Percentiles rank a stretch among this genome's conserved stretches.
phyloP scores from a whole-genome alignment of 2,113 vertebrate species.

The Gavialis gangeticus region DNA sequence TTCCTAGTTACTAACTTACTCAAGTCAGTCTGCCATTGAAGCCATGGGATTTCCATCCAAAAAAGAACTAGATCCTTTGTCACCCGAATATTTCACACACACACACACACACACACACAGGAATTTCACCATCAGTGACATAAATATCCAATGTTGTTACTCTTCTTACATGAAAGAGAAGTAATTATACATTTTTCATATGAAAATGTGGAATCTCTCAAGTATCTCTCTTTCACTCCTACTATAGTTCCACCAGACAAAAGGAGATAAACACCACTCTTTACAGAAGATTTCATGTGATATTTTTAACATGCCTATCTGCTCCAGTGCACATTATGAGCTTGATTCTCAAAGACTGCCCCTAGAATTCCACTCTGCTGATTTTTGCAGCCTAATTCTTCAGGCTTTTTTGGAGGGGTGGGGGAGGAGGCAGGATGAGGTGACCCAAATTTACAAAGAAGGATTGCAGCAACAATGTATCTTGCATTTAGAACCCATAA shows the following conservation, averaged over 20 bases:
- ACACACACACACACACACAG: rapidly evolving
- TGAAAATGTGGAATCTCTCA: neutral
- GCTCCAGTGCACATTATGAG: constrained; percentile 67
- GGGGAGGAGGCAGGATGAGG: constrained; percentile 18
- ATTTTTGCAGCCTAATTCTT: constrained; percentile 75
- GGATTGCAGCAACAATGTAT: constrained; percentile 40
- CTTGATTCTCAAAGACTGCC: constrained; percentile 74
- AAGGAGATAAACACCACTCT: constrained; percentile 30
- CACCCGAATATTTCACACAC: neutral
- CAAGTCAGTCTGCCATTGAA: neutral
- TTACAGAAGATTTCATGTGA: constrained; percentile 45
- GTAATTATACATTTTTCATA: neutral
- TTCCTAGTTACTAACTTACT: neutral
- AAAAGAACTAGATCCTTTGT: neutral
- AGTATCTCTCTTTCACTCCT: neutral
- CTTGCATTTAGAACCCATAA: constrained; percentile 34
- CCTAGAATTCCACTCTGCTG: constrained; percentile 74
- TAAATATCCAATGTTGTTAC: neutral
- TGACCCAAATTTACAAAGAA: constrained; percentile 73
- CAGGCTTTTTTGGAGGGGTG: neutral
- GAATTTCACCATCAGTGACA: neutral
- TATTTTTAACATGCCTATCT: constrained; percentile 63
- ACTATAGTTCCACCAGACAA: neutral
- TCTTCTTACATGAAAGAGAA: neutral
- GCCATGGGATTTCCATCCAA: neutral